Percentiles rank a stretch among this genome's conserved stretches.
phyloP scores from a whole-genome alignment of 1,140 invertebrate genomes.

The Drosophila virilis region DNA sequence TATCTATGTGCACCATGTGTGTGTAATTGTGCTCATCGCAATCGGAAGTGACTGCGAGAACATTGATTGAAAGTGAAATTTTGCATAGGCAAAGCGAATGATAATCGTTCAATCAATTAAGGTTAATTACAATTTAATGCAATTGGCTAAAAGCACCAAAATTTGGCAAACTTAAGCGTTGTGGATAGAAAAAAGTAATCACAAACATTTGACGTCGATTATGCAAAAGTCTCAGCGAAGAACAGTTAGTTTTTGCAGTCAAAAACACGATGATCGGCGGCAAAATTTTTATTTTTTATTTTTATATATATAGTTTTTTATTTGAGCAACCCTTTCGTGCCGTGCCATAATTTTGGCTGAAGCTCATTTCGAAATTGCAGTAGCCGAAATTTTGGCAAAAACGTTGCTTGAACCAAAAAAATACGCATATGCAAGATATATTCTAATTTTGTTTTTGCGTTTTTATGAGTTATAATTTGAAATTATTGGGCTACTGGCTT shows the following conservation, averaged over 20 bases:
- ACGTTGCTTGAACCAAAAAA: slow-evolving; percentile 21
- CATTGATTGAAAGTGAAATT: slow-evolving; percentile 73
- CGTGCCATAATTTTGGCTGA: slow-evolving; percentile 53
- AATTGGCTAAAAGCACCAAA: slow-evolving; percentile 42
- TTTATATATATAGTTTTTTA: slow-evolving; percentile 1
- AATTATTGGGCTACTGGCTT: slow-evolving; percentile 79
- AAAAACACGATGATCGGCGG: slow-evolving; percentile 59
- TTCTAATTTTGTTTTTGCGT: slow-evolving; percentile 64
- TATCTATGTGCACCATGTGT: slow-evolving; percentile 25
- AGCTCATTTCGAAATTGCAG: slow-evolving; percentile 63
- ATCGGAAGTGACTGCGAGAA: slow-evolving; percentile 64
- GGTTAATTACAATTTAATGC: slow-evolving; percentile 78
- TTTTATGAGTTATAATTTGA: slow-evolving; percentile 77
- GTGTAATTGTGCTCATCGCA: slow-evolving; percentile 52
- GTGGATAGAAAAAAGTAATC: not conserved
- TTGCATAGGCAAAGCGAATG: slow-evolving; percentile 42
- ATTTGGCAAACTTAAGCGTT: slow-evolving; percentile 40
- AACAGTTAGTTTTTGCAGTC: slow-evolving; percentile 64
- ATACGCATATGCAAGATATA: slow-evolving; percentile 49
- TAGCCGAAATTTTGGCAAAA: slow-evolving; percentile 51
- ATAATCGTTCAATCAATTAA: slow-evolving; percentile 80
- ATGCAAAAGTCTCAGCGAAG: slow-evolving; percentile 56
- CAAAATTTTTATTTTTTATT: slow-evolving; percentile 7
- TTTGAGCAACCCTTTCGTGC: slow-evolving; percentile 58
- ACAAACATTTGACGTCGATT: slow-evolving; percentile 52